Evolutionary conservation across 2,113 vertebrate genomes (phyloP).

Genomic region (Hydrolagus affinis): DNA sequence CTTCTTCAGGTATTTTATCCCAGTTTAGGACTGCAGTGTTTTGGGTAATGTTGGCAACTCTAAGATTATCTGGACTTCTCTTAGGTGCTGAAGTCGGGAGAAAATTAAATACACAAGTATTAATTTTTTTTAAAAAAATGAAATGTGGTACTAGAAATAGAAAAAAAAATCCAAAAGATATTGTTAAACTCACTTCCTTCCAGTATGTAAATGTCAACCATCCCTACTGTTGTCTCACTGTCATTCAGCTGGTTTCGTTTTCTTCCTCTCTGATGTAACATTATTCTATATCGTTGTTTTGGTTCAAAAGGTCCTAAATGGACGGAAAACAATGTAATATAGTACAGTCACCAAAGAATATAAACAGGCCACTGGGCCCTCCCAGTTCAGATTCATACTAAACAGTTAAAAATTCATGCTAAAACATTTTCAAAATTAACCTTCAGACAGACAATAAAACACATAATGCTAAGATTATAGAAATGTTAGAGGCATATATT

Average conservation of each 20-base stretch:
- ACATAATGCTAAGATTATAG: not conserved
- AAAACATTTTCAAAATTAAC: too few relatives aligned
- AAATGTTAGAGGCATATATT: not conserved
- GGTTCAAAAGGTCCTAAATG: slow-evolving; percentile 49
- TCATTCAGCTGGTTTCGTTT: slow-evolving; percentile 46
- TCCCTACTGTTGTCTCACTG: slow-evolving; percentile 54
- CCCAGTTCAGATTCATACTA: too few relatives aligned
- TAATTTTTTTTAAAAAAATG: slow-evolving; percentile 7
- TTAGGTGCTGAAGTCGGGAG: slow-evolving; percentile 52
- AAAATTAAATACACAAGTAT: not conserved
- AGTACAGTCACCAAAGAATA: too few relatives aligned
- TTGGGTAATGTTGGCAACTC: slow-evolving; percentile 44
- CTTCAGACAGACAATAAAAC: not conserved
- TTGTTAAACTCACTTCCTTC: slow-evolving; percentile 59
- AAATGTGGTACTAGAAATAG: not conserved
- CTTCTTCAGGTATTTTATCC: slow-evolving; percentile 53
- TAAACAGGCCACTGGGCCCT: too few relatives aligned
- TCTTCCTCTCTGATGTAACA: slow-evolving; percentile 45
- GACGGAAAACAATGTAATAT: not conserved
- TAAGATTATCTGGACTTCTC: slow-evolving; percentile 55
- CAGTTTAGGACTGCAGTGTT: slow-evolving; percentile 59
- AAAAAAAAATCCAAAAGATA: not conserved
- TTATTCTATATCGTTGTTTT: slow-evolving; percentile 51
- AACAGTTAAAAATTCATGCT: too few relatives aligned
- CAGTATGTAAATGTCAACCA: slow-evolving; percentile 47